Percentiles rank a stretch among this genome's conserved stretches.
phyloP scores from a whole-genome alignment of 1,140 invertebrate genomes.

The Monomorium pharaonis region DNA sequence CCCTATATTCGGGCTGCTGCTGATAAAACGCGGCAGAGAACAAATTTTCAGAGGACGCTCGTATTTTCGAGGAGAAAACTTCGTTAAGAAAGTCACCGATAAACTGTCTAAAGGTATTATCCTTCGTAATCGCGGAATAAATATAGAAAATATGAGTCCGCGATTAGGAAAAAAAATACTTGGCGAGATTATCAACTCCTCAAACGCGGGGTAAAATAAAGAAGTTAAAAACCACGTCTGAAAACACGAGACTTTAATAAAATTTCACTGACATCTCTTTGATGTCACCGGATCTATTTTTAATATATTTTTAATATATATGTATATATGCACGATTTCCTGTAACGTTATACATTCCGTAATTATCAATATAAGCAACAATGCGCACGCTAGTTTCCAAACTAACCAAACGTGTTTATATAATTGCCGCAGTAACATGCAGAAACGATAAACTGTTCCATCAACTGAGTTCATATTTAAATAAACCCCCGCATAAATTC shows the following conservation, averaged over 20 bases:
- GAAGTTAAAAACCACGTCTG: background rate
- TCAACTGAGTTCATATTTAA: conserved; percentile 11
- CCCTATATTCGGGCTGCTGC: background rate
- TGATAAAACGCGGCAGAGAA: background rate
- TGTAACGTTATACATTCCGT: background rate
- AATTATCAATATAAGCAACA: background rate
- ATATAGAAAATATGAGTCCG: background rate
- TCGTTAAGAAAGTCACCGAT: background rate
- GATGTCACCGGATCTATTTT: background rate
- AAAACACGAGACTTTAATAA: background rate
- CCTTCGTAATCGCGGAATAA: background rate
- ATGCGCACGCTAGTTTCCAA: background rate
- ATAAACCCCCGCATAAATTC: conserved; percentile 19
- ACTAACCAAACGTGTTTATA: background rate
- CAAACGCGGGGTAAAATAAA: background rate
- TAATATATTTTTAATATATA: no score
- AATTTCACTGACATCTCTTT: background rate
- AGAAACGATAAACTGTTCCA: conserved; percentile 4
- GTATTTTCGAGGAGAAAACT: background rate
- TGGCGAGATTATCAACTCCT: background rate
- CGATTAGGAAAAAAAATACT: background rate
- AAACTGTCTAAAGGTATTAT: background rate
- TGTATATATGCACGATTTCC: background rate
- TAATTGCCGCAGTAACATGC: conserved; percentile 1
- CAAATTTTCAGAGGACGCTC: background rate